phyloP scores from a whole-genome alignment of 2,888 invertebrate species.

The Thyatira batis region DNA sequence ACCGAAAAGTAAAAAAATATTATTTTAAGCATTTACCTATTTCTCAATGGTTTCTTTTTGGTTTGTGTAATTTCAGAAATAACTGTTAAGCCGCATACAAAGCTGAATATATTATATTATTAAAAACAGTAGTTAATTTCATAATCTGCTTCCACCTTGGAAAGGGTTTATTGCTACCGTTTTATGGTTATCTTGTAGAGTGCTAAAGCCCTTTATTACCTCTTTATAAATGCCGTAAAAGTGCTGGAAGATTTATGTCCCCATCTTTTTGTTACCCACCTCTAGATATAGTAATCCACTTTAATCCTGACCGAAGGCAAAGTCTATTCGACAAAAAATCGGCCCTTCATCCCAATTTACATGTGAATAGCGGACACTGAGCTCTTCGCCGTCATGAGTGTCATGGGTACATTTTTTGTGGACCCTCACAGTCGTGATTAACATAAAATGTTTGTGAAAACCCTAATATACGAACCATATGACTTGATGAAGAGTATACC shows the following conservation, averaged over 20 bases:
- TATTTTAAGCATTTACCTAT: too few relatives aligned
- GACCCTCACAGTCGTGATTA: constrained; percentile 51
- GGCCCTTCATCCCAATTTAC: constrained; percentile 60
- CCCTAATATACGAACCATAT: constrained; percentile 45
- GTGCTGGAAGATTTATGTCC: constrained; percentile 43
- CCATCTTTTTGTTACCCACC: constrained; percentile 49
- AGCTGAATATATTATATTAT: constrained; percentile 2
- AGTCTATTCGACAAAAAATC: constrained; percentile 62
- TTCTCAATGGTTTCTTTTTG: too few relatives aligned
- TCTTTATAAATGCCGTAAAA: constrained; percentile 48
- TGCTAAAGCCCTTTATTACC: constrained; percentile 43
- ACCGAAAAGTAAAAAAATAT: too few relatives aligned
- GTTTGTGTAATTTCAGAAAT: not conserved
- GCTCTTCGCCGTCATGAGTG: constrained; percentile 43
- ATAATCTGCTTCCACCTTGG: constrained; percentile 3
- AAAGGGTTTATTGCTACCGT: constrained; percentile 42
- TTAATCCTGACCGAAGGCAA: constrained; percentile 43
- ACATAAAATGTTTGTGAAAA: constrained; percentile 63
- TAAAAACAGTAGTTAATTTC: constrained; percentile 10
- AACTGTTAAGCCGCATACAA: not conserved
- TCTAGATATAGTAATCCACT: constrained; percentile 45
- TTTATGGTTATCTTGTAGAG: constrained; percentile 51
- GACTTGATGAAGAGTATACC: constrained; percentile 44
- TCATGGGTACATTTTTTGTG: constrained; percentile 54
- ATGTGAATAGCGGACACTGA: constrained; percentile 56